Base-by-base conservation (phyloP, 2,113 vertebrate genomes). In the Amphiprion ocellaris region DNA sequence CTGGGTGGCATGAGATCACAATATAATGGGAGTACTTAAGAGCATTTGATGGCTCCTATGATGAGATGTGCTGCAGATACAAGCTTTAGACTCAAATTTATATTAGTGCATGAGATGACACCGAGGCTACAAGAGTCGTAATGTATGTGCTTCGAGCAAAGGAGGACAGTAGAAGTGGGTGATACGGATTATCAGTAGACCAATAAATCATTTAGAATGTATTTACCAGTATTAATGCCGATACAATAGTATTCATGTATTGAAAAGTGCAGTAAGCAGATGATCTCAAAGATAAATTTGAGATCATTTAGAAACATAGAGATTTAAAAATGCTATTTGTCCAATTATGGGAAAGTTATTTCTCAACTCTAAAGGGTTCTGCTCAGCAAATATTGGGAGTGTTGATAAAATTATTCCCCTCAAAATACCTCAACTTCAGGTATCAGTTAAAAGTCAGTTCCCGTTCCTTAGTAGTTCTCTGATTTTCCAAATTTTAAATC, bases 91-190 rank as follows among this genome's bases (percentile, higher is more conserved):
- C 46, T 64, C 46, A 55, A 46, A 47, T 58, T 62, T 55, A 19
- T 69, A 17, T 52, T 53, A 56, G 70, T 23, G 54, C 24, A 58
- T 49, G 23, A 87, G 55, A 26, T 52, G 69, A 39, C 46, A 49
- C 33, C 56, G 67, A 49, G 28, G 7, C 53, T 19, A 28, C 12
- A 54, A 33, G 26, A 56, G 62, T 37, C 41, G 19, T 10, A 39
- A 50, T 72, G 15, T 58, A 21, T 23, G 19, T 46, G 37, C 46
- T 30, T 33, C 46, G 21, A 64, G 14, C 62, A 64, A 66, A 56
- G 24, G 14, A 71, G 58, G 39, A 12, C 10, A 49, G 68, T 3
- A 15, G 11, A 16, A 3, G 37, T 63, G 39, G 50, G 37, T 1
- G 5, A 24, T 63, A 50, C 30, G 12, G 56, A 70, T 44, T 44